Base-by-base conservation (phyloP, 2,113 vertebrate genomes). In the Prietella phreatophila region DNA sequence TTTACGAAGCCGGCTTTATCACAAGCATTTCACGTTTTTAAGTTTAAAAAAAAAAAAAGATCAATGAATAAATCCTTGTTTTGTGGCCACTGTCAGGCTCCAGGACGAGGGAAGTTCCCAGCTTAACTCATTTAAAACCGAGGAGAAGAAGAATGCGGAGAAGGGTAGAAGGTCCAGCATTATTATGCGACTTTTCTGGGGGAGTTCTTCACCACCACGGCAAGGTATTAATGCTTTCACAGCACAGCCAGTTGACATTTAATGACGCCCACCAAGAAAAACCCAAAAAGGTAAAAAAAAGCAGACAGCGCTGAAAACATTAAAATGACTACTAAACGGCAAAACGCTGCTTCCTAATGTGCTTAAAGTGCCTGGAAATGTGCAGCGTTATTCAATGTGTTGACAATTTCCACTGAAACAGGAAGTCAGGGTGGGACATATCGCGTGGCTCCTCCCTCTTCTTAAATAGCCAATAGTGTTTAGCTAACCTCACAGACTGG, bases 111-210 rank as follows among this genome's bases (percentile, higher is more conserved):
- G 86, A 82, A 89, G 86, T 20, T 65, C 86, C 9, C 90, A 89
- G 5, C 88, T 92, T 50, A 94, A 94, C 85, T 94, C 95, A 86
- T 93, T 93, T 86, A 95, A 94, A 88, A 93, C 94, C 87, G 94
- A 95, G 90, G 94, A 95, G 93, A 95, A 95, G 92, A 95, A 94
- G 88, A 94, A 42, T 85, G 92, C 73, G 0, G 95, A 96, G 91
- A 95, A 95, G 91, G 87, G 94, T 9, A 93, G 95, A 33, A 90
- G 94, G 27, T 94, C 95, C 75, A 94, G 92, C 79, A 94, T 93
- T 0, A 91, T 96, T 92, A 94, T 91, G 86, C 93, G 91, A 80
- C 93, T 96, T 17, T 95, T 96, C 91, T 95, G 94, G 94, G 95
- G 95, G 22, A 90, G 87, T 42, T 90, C 94, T 4, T 94, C 94